A percentile compares a stretch with the other conserved stretches of the same genome.
phyloP scores from a whole-genome alignment of 2,888 invertebrate genomes.

The Clunio marinus region DNA sequence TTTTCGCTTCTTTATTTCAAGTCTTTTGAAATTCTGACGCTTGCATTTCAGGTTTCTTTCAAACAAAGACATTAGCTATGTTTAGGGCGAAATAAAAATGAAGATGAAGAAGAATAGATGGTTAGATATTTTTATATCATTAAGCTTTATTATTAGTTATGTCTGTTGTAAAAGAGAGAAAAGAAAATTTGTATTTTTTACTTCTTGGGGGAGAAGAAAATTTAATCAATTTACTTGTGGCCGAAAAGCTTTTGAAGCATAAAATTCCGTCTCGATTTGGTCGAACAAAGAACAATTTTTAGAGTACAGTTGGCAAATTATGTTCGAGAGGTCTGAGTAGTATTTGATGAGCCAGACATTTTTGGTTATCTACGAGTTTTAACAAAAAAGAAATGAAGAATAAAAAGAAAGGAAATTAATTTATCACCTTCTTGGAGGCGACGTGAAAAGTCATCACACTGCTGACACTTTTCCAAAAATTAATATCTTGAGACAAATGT shows the following conservation, averaged over 20 bases:
- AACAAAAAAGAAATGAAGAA: background rate
- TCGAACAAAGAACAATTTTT: too few species aligned
- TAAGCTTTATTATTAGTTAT: background rate
- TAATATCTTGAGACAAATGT: background rate
- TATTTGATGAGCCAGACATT: background rate
- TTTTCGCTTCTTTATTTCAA: slow-evolving; percentile 20
- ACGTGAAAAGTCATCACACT: too few species aligned
- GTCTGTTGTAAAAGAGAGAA: background rate
- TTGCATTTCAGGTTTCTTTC: background rate
- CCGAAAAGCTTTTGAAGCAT: background rate
- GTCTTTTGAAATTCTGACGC: background rate
- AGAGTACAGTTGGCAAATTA: too few species aligned
- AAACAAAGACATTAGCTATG: too few species aligned
- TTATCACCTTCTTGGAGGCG: background rate
- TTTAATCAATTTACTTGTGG: background rate
- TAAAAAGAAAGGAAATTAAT: background rate
- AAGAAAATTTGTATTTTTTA: background rate
- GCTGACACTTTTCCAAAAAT: background rate
- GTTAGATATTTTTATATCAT: too few species aligned
- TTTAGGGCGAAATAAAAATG: too few species aligned
- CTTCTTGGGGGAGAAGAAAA: background rate
- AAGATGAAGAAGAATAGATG: too few species aligned
- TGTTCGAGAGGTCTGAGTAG: background rate
- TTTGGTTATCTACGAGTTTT: background rate
- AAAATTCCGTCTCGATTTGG: too few species aligned